Base-by-base conservation (phyloP, 2,888 invertebrate genomes). In the Boloria selene region DNA sequence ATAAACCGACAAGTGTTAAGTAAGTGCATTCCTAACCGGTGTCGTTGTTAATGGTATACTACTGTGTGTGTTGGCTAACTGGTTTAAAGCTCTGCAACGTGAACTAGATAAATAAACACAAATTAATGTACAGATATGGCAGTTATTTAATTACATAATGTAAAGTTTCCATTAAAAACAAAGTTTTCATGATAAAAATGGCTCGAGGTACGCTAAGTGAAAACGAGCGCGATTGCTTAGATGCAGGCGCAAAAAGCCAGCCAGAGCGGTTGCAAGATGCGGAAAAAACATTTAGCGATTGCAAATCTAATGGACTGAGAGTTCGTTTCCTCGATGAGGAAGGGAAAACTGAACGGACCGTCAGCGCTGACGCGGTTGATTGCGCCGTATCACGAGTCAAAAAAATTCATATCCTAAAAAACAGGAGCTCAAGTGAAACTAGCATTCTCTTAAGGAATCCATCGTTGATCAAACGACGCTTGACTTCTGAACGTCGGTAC, bases 1-100 rank as follows among this genome's bases (percentile, higher is more conserved):
- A 70, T 75, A 74, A 79, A 75, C 79, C 79, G 78, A 84, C 86
- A 67, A 61, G 63, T 56, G 65, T 53, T 50, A 53, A 64, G 65
- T 60, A 83, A 86, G 86, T 88, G 89, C 85, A 91, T 92, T 91
- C 91, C 90, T 82, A 88, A 86, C 90, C 89, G 86, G 90, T 91
- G 90, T 87, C 87, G 90, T 86, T 89, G 86, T 85, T 86, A 86
- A 88, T 83, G 84, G 87, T 88, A 89, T 86, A 86, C 74, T 73
- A 75, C 86, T 83, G 82, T 85, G 82, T 82, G 86, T 87, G 84
- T 86, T 82, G 80, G 80, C 79, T 83, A 83, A 83, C 83, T 81
- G 82, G 82, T 79, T 82, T 76, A 72, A 74, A 74, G 75, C 70
- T 70, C 72, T 67, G 70, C 73, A 71, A 72, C 73, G 75, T 69